Evolutionary conservation across 1,140 invertebrate species (phyloP), one percentile per base, ranked within the genome.

Genomic region (Drosophila quadrilineata): DNA sequence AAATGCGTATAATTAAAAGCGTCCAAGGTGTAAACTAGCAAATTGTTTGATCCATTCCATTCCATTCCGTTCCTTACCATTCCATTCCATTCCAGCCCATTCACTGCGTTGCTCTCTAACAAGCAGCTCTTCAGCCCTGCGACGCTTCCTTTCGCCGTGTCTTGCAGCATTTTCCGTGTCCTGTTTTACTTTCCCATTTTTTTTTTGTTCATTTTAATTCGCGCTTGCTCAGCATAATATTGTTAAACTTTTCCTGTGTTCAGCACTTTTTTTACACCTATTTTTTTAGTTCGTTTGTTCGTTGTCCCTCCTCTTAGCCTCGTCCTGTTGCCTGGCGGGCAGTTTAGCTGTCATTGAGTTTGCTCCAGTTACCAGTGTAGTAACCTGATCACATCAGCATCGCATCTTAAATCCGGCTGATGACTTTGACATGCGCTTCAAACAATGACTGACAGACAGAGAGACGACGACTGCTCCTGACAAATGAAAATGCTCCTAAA

Each of bases 31-130:
- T 84, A 84, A 84, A 84, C 77, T 85, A 84, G 79, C 79, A 75
- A 84, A 84, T 84, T 84, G 77, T 84, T 84, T 84, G 77, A 84
- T 84, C 79, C n/a, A n/a, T n/a, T n/a, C 79, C 74, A 82, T 82
- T 84, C n/a, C 70, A 84, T 29, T 65, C 73, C 56, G 50, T n/a
- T n/a, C n/a, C 66, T 46, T 19, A 29, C 38, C 29, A 52, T 60
- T 50, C n/a, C 24, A 12, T 43, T 64, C 56, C 41, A 28, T n/a
- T n/a, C n/a, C n/a, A n/a, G n/a, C n/a, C n/a, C n/a, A n/a, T n/a
- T n/a, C n/a, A n/a, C n/a, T n/a, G n/a, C n/a, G n/a, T n/a, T n/a
- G n/a, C n/a, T n/a, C 56, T 52, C 29, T 48, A 54, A 29, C 38
- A 57, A 29, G 43, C 54, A 28, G 36, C n/a, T 57, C 10, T 22